A percentile compares a stretch with the other conserved stretches of the same genome.
Conservation (phyloP, 2,113 vertebrate species). For the Chaenogobius annularis region DNA sequence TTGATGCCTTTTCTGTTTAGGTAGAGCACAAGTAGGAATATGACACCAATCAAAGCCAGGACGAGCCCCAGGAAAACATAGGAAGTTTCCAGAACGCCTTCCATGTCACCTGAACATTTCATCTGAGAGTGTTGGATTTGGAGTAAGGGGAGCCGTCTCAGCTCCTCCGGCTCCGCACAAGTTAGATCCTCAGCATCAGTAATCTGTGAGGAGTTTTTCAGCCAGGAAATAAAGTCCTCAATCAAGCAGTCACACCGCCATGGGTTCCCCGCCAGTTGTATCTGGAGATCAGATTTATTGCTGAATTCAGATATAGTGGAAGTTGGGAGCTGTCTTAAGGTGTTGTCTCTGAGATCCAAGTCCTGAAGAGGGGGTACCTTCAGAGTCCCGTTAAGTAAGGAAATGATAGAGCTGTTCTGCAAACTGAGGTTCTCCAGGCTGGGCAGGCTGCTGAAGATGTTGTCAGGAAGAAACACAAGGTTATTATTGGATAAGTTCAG, state of each 20-base stretch:
- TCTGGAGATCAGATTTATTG: constrained; percentile 59
- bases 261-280: constrained; percentile 80
- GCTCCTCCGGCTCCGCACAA: constrained; percentile 77
- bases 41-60: constrained; percentile 93
- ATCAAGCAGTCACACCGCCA: constrained; percentile 89
- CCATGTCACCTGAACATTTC: constrained; percentile 65
- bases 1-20: constrained; percentile 98
- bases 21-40: constrained; percentile 97
- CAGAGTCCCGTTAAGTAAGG: constrained; percentile 76
- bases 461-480: constrained; percentile 78
- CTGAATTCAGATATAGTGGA: constrained; percentile 73
- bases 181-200: constrained; percentile 74
- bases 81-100: constrained; percentile 88
- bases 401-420: constrained; percentile 86
- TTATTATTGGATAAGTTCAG: constrained; percentile 85
- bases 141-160: constrained; percentile 74
- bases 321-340: constrained; percentile 76
- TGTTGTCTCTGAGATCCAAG: constrained; percentile 87
- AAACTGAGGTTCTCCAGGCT: constrained; percentile 81
- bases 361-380: constrained; percentile 71
- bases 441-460: constrained; percentile 68
- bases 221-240: constrained; percentile 84
- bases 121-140: constrained; percentile 75
- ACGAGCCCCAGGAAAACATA: constrained; percentile 96
- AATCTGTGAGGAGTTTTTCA: constrained; percentile 80